Evolutionary conservation across 2,113 vertebrate species (phyloP), one percentile per base, ranked within the genome.

Genomic region (Tupaia chinensis): DNA sequence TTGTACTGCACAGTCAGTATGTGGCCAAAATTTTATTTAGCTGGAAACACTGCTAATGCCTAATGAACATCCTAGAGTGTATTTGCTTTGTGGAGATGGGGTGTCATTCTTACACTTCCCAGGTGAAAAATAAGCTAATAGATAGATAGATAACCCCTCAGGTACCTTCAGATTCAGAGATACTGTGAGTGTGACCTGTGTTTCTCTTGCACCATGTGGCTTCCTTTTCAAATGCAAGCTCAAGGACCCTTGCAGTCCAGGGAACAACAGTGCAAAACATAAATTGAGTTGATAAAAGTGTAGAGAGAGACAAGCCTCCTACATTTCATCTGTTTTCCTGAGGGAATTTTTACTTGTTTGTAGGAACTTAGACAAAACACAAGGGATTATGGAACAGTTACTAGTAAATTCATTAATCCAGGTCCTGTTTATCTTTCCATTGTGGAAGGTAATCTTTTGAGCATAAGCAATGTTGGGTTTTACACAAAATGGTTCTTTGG

Each of bases 111-210:
- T n/a, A 22, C 25, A 58, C 58, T 19, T 91, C 29, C 56, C n/a
- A 10, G 19, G 25, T 82, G 27, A 53, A 54, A 27, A 29, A 17
- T 4, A 53, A 65, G 32, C 20, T 77, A 11, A 15, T 54, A 58
- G 70, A 16, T 16, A 14, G 17, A 13, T 5, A 53, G 32, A 54
- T 7, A 29, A 16, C 56, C 19, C 5, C 90, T 44, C 44, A 0
- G n/a, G n/a, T 29, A 6, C 74, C 79, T 79, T 65, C 53, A 11
- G 1, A 0, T 2, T 20, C 34, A 10, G 5, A n/a, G 85, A 29
- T 23, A 2, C 85, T 0, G 0, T 16, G 7, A 56, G 70, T 1
- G 1, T 60, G 85, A 54, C 44, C 7, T 5, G 5, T 0, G 0
- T 19, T 22, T n/a, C 19, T 25, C 19, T 34, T 4, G 0, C 7